Base-by-base conservation (phyloP, 2,113 vertebrate genomes). In the Podiceps cristatus region DNA sequence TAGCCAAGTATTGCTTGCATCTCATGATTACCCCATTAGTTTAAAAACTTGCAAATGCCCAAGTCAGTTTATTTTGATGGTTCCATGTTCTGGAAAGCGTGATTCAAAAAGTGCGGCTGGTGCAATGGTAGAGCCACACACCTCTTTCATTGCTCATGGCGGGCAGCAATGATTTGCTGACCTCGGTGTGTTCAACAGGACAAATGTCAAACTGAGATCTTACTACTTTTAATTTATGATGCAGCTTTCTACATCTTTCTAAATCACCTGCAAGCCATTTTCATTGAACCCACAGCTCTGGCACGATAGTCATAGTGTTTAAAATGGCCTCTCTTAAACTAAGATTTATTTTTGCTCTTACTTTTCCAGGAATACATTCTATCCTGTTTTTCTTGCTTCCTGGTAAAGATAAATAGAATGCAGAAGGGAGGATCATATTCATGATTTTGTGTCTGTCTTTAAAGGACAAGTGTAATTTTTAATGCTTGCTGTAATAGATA, bases 401-500 rank as follows among this genome's bases (percentile, higher is more conserved):
- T 93, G 79, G 18, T 88, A 93, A 88, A 80, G 83, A 71, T 37
- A 63, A 90, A 71, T 81, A 19, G 63, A 95, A 63, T 78, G 60
- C 63, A 84, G 88, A 86, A 42, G 50, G 50, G 45, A 90, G 88
- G 68, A 92, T 96, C 63, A 25, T 71, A 56, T 92, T 96, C 20
- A 33, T 84, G 82, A 71, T 88, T 92, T 93, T 83, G 13, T 95
- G 35, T 69, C 91, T 87, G 33, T 29, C 58, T 90, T 74, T 73
- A 74, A 88, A 47, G 47, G 50, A 86, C 63, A 90, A 93, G 78
- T 47, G 50, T 82, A 86, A 82, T 92, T 56, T 59, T 11, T 90
- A 33, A 52, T 86, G 35, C 85, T 91, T 82, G 33, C 87, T 95
- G 87, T 27, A 93, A 89, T 79, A 87, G 81, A 87, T 87, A 85